These are phyloP conservation scores for Deilephila elpenor DNA, from an alignment of 2,888 invertebrate genomes.

Conservation along the genomic window DNA sequence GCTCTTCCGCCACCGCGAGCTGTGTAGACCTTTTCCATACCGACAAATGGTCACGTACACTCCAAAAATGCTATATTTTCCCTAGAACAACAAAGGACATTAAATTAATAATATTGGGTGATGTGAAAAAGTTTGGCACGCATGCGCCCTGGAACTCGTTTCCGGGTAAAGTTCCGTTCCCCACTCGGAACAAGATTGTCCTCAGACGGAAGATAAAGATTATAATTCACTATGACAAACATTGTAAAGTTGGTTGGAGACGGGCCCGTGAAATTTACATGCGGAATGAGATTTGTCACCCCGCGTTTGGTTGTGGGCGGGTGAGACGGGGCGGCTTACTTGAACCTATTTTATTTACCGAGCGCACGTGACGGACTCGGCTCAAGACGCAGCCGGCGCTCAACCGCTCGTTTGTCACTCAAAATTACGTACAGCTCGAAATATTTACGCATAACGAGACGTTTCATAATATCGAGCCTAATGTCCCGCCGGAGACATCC, in stretches of 20 bases:
- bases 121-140: neutral
- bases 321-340: conserved; percentile 53
- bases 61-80: conserved; percentile 32
- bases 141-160: neutral
- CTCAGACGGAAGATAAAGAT: conserved; percentile 49
- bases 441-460: conserved; percentile 58
- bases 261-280: conserved; percentile 66
- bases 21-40: conserved; percentile 55
- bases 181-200: conserved; percentile 34
- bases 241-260: conserved; percentile 53
- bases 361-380: conserved; percentile 68
- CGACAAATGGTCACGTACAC: conserved; percentile 56
- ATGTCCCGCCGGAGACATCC: neutral
- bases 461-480: conserved; percentile 54
- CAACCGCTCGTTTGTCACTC: conserved; percentile 74
- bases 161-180: conserved; percentile 7
- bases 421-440: conserved; percentile 59
- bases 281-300: conserved; percentile 72
- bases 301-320: conserved; percentile 56
- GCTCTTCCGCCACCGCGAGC: conserved; percentile 55
- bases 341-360: conserved; percentile 72
- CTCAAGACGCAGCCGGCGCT: conserved; percentile 63
- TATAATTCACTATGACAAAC: conserved; percentile 57
- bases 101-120: neutral
- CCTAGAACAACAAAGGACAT: conserved; percentile 23